Conservation (phyloP, 2,888 invertebrate species). For the Phasia obesa region DNA sequence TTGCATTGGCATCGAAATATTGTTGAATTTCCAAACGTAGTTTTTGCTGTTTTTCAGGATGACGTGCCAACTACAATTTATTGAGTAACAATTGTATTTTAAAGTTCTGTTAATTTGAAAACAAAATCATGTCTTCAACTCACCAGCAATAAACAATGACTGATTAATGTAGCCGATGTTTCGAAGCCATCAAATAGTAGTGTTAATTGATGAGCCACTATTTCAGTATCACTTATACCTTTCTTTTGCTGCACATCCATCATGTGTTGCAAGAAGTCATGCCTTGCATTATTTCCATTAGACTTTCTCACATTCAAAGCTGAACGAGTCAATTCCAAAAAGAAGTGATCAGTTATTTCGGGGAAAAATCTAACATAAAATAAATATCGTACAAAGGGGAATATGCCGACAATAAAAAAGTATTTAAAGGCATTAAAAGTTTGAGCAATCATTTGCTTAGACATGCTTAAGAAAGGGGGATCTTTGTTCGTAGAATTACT, state of each 20-base stretch:
- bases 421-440: conserved; percentile 64
- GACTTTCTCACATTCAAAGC: no score
- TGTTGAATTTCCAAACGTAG: conserved; percentile 74
- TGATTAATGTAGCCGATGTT: conserved; percentile 74
- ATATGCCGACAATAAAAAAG: conserved; percentile 66
- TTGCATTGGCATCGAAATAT: neutral
- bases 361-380: conserved; percentile 67
- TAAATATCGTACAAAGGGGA: conserved; percentile 69
- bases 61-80: no score
- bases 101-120: no score
- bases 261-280: conserved; percentile 75
- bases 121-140: conserved; percentile 26
- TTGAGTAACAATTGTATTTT: no score
- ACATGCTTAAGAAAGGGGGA: conserved; percentile 66
- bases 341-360: neutral
- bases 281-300: conserved; percentile 49
- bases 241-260: conserved; percentile 69
- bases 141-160: conserved; percentile 74
- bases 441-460: conserved; percentile 68
- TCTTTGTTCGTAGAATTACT: neutral
- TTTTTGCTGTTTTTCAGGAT: conserved; percentile 69
- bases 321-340: no score
- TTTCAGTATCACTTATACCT: conserved; percentile 58
- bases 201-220: conserved; percentile 75
- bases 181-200: conserved; percentile 76